A percentile compares a stretch with the other conserved stretches of the same genome.
Conservation (phyloP, 2,113 vertebrate genomes). For the Ophthalmotilapia sp. region DNA sequence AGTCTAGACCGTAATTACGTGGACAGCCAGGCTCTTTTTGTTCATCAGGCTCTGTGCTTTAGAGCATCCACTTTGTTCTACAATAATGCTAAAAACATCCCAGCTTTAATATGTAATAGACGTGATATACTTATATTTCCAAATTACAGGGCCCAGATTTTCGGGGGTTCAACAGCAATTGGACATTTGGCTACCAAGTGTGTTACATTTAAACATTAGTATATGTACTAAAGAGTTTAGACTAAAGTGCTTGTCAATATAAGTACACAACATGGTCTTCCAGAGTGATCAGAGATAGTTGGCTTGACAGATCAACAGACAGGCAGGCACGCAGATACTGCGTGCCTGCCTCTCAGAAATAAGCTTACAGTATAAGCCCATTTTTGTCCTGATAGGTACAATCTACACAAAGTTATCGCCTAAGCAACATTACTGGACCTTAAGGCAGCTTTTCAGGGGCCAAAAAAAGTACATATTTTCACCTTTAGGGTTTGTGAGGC, state of each 20-base stretch:
- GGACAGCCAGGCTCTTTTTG: neutral
- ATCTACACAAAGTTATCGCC: fast-evolving
- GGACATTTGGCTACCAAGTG: neutral
- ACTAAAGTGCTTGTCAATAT: neutral
- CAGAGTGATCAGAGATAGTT: neutral
- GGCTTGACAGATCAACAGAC: neutral
- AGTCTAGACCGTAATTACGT: neutral
- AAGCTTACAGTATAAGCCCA: neutral
- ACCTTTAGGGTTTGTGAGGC: neutral
- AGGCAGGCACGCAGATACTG: neutral
- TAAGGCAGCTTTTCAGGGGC: neutral
- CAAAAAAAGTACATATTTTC: neutral
- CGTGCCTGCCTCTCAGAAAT: neutral
- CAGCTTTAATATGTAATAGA: neutral
- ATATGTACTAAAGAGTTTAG: neutral
- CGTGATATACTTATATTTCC: neutral
- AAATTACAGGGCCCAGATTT: neutral
- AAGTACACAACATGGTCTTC: neutral
- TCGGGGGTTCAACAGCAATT: neutral
- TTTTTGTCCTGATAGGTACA: neutral
- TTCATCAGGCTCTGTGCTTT: neutral
- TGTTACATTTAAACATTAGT: neutral
- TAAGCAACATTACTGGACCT: neutral
- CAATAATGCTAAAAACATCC: neutral
- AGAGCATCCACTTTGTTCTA: neutral